phyloP scores from a whole-genome alignment of 2,888 invertebrate species.

The Chymomyza amoena region DNA sequence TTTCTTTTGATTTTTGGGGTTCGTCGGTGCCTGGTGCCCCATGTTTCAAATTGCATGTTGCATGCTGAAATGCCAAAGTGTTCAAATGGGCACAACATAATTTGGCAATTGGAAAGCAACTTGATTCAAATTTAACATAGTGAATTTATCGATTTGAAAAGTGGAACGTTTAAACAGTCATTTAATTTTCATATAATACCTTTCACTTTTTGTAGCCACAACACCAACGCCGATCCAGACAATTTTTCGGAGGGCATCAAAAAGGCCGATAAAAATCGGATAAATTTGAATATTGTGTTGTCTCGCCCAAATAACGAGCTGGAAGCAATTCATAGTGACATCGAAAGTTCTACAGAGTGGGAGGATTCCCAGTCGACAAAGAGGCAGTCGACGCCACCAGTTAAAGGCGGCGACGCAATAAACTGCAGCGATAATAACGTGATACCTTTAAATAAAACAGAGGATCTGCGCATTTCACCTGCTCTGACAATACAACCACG shows the following conservation, averaged over 20 bases:
- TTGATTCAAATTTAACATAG: conserved; percentile 63
- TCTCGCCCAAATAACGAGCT: conserved; percentile 76
- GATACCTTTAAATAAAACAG: background rate
- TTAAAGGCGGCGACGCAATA: background rate
- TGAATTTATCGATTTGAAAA: background rate
- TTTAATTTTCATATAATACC: background rate
- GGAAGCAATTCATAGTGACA: conserved; percentile 61
- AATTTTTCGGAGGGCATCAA: conserved; percentile 36
- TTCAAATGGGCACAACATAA: conserved; percentile 51
- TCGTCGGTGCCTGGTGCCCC: background rate
- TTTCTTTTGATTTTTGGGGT: conserved; percentile 30
- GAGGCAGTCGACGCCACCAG: background rate
- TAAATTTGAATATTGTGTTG: conserved; percentile 83
- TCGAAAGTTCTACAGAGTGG: conserved; percentile 63
- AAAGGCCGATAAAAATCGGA: conserved; percentile 79
- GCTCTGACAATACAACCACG: conserved; percentile 72
- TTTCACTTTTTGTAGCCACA: background rate
- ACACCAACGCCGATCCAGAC: conserved; percentile 1
- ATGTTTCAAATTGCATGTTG: conserved; percentile 46
- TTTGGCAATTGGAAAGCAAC: conserved; percentile 64
- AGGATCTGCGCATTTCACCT: conserved; percentile 45
- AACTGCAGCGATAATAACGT: background rate
- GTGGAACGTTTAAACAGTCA: background rate
- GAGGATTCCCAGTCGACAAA: background rate
- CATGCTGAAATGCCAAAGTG: conserved; percentile 36